Evolutionary conservation across 2,797 vertebrate genomes (phyloP).

Genomic region (Serranus cabrilla): DNA sequence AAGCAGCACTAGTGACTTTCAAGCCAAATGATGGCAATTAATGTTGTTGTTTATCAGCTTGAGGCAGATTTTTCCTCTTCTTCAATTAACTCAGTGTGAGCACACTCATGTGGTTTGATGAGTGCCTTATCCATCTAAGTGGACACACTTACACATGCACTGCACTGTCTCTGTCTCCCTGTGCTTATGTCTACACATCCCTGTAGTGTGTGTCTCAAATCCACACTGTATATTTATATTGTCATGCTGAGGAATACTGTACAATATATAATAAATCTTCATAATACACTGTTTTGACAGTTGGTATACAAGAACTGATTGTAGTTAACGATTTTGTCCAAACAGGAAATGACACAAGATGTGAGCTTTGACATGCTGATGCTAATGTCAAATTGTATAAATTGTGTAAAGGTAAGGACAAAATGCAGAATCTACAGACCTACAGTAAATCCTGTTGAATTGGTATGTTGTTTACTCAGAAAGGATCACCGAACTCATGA

Average conservation of each 20-base stretch:
- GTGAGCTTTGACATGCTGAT: not conserved
- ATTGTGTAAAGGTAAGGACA: not conserved
- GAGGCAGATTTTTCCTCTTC: slow-evolving; percentile 64
- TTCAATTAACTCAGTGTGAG: slow-evolving; percentile 70
- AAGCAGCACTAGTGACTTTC: slow-evolving; percentile 43
- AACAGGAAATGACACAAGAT: not conserved
- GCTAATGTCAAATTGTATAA: not conserved
- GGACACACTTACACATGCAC: slow-evolving; percentile 53
- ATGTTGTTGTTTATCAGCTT: slow-evolving; percentile 72
- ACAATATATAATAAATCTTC: not conserved
- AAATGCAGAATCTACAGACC: not conserved
- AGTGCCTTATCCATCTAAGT: slow-evolving; percentile 64
- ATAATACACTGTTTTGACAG: not conserved
- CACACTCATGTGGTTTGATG: slow-evolving; percentile 70
- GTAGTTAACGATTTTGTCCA: not conserved
- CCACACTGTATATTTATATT: not conserved
- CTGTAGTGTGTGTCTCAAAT: slow-evolving; percentile 8
- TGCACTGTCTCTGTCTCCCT: slow-evolving; percentile 14
- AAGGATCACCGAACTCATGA: not conserved
- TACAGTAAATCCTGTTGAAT: not conserved
- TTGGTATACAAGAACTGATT: not conserved
- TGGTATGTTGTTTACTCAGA: not conserved
- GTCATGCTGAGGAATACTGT: not conserved
- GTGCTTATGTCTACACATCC: slow-evolving; percentile 10
- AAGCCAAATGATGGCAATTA: slow-evolving; percentile 69